Evolutionary conservation across 2,888 invertebrate species (phyloP).

Genomic region (Axea sp.): DNA sequence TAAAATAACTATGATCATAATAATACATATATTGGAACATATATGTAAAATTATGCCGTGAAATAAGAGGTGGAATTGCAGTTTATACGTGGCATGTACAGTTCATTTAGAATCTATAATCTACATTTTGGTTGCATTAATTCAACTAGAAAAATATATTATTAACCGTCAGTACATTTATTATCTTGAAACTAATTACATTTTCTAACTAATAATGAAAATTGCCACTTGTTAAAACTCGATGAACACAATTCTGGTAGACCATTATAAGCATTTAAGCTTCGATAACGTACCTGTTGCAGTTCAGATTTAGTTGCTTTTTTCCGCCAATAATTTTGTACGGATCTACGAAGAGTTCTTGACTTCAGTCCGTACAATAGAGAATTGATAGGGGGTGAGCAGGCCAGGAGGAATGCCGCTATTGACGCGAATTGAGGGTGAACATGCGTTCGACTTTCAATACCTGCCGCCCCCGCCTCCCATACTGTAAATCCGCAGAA

Average conservation of each 20-base stretch:
- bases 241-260: not conserved
- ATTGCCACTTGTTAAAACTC: constrained; percentile 17
- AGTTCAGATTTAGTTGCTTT: constrained; percentile 89
- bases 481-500: constrained; percentile 87
- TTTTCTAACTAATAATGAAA: constrained; percentile 22
- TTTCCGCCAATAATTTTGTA: constrained; percentile 89
- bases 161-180: constrained; percentile 1
- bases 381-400: constrained; percentile 87
- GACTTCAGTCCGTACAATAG: constrained; percentile 89
- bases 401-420: constrained; percentile 84
- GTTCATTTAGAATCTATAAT: no score
- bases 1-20: no score
- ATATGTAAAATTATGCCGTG: no score
- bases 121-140: no score
- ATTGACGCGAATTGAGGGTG: constrained; percentile 81
- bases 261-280: not conserved
- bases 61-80: no score
- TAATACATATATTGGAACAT: no score
- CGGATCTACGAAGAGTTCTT: constrained; percentile 85
- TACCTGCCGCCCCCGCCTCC: constrained; percentile 80
- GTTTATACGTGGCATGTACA: no score
- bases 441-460: constrained; percentile 65
- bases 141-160: no score
- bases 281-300: constrained; percentile 80
- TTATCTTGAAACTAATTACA: constrained; percentile 23